Evolutionary conservation across 2,113 vertebrate species (phyloP).

Genomic region (Mystacornis crossleyi): DNA sequence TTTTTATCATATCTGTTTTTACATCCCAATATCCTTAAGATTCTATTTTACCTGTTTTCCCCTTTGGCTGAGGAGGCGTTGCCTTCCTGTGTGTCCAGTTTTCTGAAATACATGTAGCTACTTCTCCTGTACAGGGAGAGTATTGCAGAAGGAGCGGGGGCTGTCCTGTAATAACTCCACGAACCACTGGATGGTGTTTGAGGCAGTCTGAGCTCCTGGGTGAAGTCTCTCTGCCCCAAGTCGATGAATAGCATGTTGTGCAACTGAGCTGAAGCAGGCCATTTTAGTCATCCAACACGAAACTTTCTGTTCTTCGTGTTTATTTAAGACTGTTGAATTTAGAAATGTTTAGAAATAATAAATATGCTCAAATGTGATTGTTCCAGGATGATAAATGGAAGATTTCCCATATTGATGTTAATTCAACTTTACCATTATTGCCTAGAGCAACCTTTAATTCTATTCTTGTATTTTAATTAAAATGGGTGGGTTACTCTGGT

Average conservation of each 20-base stretch:
- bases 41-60: neutral
- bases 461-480: constrained; percentile 42
- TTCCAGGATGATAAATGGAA: neutral
- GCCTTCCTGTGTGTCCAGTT: neutral
- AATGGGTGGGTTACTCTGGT: neutral
- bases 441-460: constrained; percentile 14
- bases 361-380: neutral
- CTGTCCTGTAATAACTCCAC: constrained; percentile 19
- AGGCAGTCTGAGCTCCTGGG: constrained; percentile 5
- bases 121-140: neutral
- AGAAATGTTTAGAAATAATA: constrained; percentile 8
- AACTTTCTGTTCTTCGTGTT: neutral
- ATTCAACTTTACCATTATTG: constrained; percentile 11
- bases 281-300: neutral
- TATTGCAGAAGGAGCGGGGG: neutral
- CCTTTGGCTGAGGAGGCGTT: neutral
- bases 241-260: neutral
- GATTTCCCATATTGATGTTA: neutral
- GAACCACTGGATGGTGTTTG: constrained; percentile 63
- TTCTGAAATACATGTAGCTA: neutral
- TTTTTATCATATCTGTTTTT: too few relatives aligned
- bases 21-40: neutral
- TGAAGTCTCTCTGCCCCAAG: neutral
- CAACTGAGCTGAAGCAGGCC: neutral
- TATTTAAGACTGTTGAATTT: neutral